Conservation (phyloP, 1,140 invertebrate genomes). For the Neotoxoptera formosana region DNA sequence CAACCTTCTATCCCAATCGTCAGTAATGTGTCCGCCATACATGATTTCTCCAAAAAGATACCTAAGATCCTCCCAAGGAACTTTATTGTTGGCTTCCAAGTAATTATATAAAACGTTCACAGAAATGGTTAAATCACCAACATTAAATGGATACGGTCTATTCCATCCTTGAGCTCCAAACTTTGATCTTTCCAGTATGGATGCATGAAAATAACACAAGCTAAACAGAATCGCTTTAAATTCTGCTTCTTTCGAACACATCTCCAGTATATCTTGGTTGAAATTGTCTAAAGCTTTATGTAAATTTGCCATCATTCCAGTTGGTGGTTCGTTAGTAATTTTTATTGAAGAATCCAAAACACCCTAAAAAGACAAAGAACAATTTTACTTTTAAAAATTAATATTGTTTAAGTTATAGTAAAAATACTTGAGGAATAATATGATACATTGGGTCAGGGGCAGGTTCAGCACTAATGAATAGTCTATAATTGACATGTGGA, state of each 20-base stretch:
- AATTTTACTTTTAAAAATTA: not conserved
- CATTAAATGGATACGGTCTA: slow-evolving; percentile 71
- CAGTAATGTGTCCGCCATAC: slow-evolving; percentile 96
- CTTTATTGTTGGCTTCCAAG: slow-evolving; percentile 84
- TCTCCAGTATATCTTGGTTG: slow-evolving; percentile 89
- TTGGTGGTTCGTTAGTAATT: slow-evolving; percentile 95
- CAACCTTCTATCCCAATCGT: slow-evolving; percentile 91
- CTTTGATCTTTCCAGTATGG: slow-evolving; percentile 89
- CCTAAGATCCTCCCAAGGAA: slow-evolving; percentile 92
- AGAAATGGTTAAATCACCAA: slow-evolving; percentile 89
- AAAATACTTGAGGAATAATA: slow-evolving; percentile 72
- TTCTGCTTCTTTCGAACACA: slow-evolving; percentile 92
- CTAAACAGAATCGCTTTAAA: slow-evolving; percentile 93
- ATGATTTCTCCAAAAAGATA: slow-evolving; percentile 96
- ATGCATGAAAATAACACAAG: slow-evolving; percentile 95
- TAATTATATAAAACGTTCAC: slow-evolving; percentile 92
- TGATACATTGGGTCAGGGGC: slow-evolving; percentile 69
- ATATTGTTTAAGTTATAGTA: not conserved
- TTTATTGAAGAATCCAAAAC: slow-evolving; percentile 94
- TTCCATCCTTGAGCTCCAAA: slow-evolving; percentile 98
- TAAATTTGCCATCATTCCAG: slow-evolving; percentile 91
- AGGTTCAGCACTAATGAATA: slow-evolving; percentile 79
- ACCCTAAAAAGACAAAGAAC: slow-evolving; percentile 68
- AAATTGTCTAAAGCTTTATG: slow-evolving; percentile 95
- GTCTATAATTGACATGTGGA: slow-evolving; percentile 75